Conservation (phyloP, 2,888 invertebrate genomes). For the Acleris holmiana region DNA sequence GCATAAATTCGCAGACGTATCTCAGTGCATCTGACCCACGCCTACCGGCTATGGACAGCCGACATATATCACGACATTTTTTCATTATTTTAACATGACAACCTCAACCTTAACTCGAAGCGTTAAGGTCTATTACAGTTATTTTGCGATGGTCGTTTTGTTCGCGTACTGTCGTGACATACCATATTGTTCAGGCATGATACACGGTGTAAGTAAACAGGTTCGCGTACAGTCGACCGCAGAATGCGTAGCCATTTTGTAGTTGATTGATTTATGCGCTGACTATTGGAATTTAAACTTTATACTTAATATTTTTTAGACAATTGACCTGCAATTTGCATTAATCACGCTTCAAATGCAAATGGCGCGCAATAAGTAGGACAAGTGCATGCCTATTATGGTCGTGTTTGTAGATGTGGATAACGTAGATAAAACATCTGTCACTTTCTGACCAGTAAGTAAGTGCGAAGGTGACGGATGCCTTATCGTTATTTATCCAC, state of each 20-base stretch:
- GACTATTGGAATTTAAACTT: constrained; percentile 27
- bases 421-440: too few species aligned
- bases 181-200: constrained; percentile 79
- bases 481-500: too few species aligned
- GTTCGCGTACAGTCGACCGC: constrained; percentile 69
- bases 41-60: constrained; percentile 75
- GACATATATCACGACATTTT: constrained; percentile 77
- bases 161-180: constrained; percentile 72
- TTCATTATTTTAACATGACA: constrained; percentile 47
- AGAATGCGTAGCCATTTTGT: constrained; percentile 50
- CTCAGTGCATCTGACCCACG: constrained; percentile 69
- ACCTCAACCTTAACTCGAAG: constrained; percentile 59
- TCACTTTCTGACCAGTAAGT: too few species aligned
- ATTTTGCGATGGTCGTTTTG: constrained; percentile 69
- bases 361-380: too few species aligned
- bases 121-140: constrained; percentile 52
- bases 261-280: constrained; percentile 45
- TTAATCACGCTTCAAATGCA: too few species aligned
- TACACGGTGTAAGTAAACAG: constrained; percentile 77
- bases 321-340: too few species aligned
- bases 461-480: too few species aligned
- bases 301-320: not conserved
- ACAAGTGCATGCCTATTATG: too few species aligned
- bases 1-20: constrained; percentile 60
- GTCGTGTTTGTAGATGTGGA: too few species aligned